Percentiles rank a stretch among this genome's conserved stretches.
Conservation (phyloP, 2,113 vertebrate genomes). For the Lagopus leucura region DNA sequence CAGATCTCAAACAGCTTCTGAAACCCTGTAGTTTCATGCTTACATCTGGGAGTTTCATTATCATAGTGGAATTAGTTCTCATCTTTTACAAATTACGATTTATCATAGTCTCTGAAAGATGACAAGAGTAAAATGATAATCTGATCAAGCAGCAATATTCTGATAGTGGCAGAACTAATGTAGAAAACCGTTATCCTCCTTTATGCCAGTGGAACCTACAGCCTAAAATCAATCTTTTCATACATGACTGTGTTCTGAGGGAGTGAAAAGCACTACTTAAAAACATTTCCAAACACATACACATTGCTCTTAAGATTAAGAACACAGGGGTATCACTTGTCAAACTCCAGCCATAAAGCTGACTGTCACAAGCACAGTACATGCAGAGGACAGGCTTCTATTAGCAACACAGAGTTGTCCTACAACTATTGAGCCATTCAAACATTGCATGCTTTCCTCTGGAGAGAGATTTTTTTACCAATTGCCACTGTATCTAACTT, state of each 20-base stretch:
- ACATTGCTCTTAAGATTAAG: background rate
- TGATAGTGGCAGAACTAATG: background rate
- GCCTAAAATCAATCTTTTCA: background rate
- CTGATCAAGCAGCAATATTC: background rate
- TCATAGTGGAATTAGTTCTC: background rate
- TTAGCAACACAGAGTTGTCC: background rate
- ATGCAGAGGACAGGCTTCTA: background rate
- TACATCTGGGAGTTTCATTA: background rate
- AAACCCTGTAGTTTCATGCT: background rate
- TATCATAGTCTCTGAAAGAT: background rate
- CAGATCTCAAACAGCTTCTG: background rate
- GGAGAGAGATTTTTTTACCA: background rate
- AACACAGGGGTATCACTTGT: background rate
- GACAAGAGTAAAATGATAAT: background rate
- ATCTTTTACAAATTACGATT: background rate
- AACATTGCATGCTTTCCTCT: background rate
- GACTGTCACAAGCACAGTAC: background rate
- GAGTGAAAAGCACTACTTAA: background rate
- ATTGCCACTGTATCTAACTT: background rate
- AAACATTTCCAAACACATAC: background rate
- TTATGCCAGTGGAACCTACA: background rate
- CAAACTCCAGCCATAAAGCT: background rate
- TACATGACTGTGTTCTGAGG: background rate
- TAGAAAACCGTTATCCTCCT: background rate
- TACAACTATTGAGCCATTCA: background rate